Evolutionary conservation across 2,888 invertebrate genomes (phyloP), one percentile per base, ranked within the genome.

Genomic region (Drosophila suboccidentalis): DNA sequence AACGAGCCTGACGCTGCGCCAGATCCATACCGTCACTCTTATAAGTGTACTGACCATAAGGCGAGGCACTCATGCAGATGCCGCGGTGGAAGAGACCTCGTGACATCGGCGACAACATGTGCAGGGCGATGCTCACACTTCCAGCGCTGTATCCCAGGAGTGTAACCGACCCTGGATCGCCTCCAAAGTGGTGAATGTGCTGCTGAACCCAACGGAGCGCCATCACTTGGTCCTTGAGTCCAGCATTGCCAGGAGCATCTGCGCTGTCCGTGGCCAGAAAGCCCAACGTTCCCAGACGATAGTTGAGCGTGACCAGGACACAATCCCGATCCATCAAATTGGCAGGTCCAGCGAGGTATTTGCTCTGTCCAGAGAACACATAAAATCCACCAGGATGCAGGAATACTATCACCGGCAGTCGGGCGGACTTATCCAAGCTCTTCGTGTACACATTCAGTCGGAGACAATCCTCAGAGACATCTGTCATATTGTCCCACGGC

Each of bases 371-470:
- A 0, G 95, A 94, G 51, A 92, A 93, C 0, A 92, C 91, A 87
- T 95, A 94, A 90, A 95, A 95, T 8, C 94, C 95, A 0, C 96
- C 96, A 0, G 94, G 94, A 92, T 96, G 96, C 51, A 96, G 93
- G 90, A 93, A 95, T 1, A 96, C 94, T 8, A 96, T 92, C 1
- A 96, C 96, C 0, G 96, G 95, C 6, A 78, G 83, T 0, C 66
- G 61, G 0, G 68, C 53, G 2, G 8, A 22, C 11, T 38, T 70
- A 15, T 70, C 78, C 3, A 87, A 34, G 87, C 44, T 83, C 74
- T 93, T 76, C 80, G 94, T 93, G 73, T 94, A 95, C 6, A 95
- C 93, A 80, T 95, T 95, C n/a, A 95, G 81, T 9, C 94, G 92
- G 17, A 95, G 90, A 74, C 95, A 95, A 80, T 95, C 94, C 82